These are phyloP conservation scores for Drosophila subpulchrella DNA, from an alignment of 1,140 invertebrate genomes.

Conservation along the genomic window DNA sequence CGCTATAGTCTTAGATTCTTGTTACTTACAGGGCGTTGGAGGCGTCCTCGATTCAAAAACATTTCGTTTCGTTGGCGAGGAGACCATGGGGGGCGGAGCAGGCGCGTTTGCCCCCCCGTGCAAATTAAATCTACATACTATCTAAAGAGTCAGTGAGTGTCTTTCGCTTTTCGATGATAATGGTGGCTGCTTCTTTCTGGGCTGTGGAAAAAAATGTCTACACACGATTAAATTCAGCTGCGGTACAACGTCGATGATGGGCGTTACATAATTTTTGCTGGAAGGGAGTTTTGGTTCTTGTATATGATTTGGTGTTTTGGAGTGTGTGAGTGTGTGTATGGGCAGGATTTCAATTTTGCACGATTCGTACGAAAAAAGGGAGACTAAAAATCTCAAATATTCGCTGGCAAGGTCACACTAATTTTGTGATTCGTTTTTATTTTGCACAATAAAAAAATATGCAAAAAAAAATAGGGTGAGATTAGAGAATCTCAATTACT, in stretches of 20 bases:
- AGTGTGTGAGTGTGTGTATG: conserved; percentile 26
- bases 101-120: conserved; percentile 57
- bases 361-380: conserved; percentile 10
- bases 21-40: conserved; percentile 73
- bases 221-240: conserved; percentile 72
- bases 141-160: conserved; percentile 59
- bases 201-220: conserved; percentile 79
- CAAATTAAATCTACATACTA: conserved; percentile 68
- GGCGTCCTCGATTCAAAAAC: conserved; percentile 75
- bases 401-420: conserved; percentile 28
- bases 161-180: conserved; percentile 55
- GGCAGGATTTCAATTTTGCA: conserved; percentile 2
- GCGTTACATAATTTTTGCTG: conserved; percentile 27
- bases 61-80: conserved; percentile 46
- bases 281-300: conserved; percentile 9
- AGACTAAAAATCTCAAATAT: conserved; percentile 8
- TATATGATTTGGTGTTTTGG: not conserved
- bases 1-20: conserved; percentile 47
- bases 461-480: conserved; percentile 8
- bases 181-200: conserved; percentile 54
- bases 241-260: conserved; percentile 20
- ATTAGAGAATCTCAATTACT: not conserved
- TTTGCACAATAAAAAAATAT: conserved; percentile 32
- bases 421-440: not conserved
- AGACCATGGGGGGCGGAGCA: conserved; percentile 50